phyloP scores from a whole-genome alignment of 1,140 invertebrate species.

The Dinoponera quadriceps region DNA sequence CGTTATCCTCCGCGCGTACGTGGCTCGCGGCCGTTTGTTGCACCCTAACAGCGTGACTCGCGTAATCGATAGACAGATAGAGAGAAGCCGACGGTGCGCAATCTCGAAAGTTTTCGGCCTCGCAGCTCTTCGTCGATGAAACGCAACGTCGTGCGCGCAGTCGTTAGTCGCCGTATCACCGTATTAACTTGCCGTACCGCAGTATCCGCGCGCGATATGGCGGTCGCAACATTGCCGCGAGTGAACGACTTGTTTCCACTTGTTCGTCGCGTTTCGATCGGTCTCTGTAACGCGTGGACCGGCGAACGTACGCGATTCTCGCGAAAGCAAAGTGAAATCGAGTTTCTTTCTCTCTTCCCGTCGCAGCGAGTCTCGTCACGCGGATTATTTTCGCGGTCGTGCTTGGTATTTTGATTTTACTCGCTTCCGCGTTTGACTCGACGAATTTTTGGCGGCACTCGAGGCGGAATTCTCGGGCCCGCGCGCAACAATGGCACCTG shows the following conservation, averaged over 20 bases:
- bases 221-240: not conserved
- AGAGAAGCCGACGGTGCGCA: not conserved
- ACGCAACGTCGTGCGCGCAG: no score
- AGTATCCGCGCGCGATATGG: not conserved
- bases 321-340: no score
- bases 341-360: no score
- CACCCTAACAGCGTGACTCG: conserved; percentile 28
- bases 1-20: not conserved
- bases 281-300: no score
- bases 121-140: conserved; percentile 12
- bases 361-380: no score
- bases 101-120: conserved; percentile 18
- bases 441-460: no score
- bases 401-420: no score
- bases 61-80: conserved; percentile 17
- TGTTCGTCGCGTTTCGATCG: not conserved
- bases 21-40: conserved; percentile 15
- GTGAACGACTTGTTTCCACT: not conserved
- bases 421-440: no score
- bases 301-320: no score
- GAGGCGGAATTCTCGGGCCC: no score
- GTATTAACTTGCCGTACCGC: not conserved
- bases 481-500: not conserved
- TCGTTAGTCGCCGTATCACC: not conserved
- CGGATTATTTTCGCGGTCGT: no score